phyloP scores from a whole-genome alignment of 2,888 invertebrate genomes.

The Aromia moschata region DNA sequence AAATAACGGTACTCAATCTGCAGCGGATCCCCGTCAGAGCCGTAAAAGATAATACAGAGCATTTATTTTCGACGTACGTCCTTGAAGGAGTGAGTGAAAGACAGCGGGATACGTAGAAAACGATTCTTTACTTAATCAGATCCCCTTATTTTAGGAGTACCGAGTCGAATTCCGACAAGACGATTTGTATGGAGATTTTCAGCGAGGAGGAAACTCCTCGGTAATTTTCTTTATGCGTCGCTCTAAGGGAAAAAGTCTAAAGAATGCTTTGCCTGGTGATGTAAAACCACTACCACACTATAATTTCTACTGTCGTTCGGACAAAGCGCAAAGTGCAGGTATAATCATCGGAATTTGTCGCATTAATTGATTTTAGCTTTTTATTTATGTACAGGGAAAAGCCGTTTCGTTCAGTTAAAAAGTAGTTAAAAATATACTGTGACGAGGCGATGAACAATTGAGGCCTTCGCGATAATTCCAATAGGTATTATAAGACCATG shows the following conservation, averaged over 20 bases:
- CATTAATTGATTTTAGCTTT: too few species aligned
- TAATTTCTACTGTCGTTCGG: conserved; percentile 7
- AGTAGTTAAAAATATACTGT: not conserved
- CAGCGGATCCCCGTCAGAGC: conserved; percentile 3
- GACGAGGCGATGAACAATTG: too few species aligned
- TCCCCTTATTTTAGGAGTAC: conserved; percentile 45
- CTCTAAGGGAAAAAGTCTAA: conserved; percentile 37
- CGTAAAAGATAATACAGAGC: conserved; percentile 13
- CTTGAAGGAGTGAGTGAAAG: conserved; percentile 5
- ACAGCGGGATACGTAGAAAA: conserved; percentile 9
- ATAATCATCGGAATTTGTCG: not conserved
- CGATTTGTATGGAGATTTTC: conserved; percentile 57
- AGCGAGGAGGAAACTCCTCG: conserved; percentile 46
- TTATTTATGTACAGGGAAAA: too few species aligned
- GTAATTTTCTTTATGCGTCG: conserved; percentile 47
- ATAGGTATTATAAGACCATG: too few species aligned
- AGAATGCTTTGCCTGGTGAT: conserved; percentile 26
- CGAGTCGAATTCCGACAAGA: conserved; percentile 52
- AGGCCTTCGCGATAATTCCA: too few species aligned
- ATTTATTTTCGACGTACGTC: conserved; percentile 22
- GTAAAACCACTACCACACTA: conserved; percentile 17
- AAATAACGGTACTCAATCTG: conserved; percentile 23
- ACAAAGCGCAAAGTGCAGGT: conserved; percentile 13
- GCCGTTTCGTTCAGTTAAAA: too few species aligned
- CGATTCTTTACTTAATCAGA: conserved; percentile 43